A percentile compares a stretch with the other conserved stretches of the same genome.
Evolutionary conservation across 2,113 vertebrate genomes (phyloP).

Genomic region (mouse (Mus musculus)): GRCm39 chr1:36601001-36601500

Average conservation of each 20-base stretch:
- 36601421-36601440: background rate
- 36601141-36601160: background rate
- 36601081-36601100: background rate
- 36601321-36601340: background rate
- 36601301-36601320: background rate
- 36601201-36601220: background rate
- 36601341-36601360: background rate
- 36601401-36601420: background rate
- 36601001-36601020: background rate
- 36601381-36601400: background rate
- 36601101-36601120: accelerated
- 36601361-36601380: background rate
- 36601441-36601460: background rate
- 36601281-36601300: background rate
- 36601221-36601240: background rate
- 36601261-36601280: background rate
- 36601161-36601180: too few species aligned
- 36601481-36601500: constrained; percentile 67
- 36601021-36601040: background rate
- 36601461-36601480: constrained; percentile 56
- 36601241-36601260: background rate
- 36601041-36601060: background rate
- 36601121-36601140: background rate
- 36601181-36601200: background rate
- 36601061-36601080: background rate